Percentiles rank a stretch among this genome's conserved stretches.
Evolutionary conservation across 92 coral and sea anemone genomes (phyloP).

Genomic region (Phenganax subtilis): DNA sequence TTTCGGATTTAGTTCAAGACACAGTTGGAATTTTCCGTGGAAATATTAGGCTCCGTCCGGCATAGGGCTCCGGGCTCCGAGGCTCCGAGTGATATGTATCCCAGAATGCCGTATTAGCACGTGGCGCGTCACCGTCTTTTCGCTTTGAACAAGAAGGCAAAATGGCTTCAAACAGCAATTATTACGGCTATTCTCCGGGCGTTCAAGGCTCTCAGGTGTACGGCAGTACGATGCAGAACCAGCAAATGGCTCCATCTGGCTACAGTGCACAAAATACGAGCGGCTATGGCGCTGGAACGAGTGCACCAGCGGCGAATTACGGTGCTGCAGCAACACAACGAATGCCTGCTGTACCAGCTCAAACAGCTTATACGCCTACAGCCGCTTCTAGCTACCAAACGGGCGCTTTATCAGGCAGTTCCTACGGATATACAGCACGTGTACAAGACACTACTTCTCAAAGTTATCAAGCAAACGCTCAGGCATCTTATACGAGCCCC

Average conservation of each 20-base stretch:
- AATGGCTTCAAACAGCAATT: constrained; percentile 97
- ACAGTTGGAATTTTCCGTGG: not conserved
- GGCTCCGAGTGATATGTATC: constrained; percentile 4
- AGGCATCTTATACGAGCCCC: constrained; percentile 75
- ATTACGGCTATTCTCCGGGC: constrained; percentile 93
- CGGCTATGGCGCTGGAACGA: constrained; percentile 89
- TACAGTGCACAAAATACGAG: constrained; percentile 85
- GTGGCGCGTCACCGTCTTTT: constrained; percentile 20
- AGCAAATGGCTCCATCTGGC: constrained; percentile 83
- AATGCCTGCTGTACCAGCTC: constrained; percentile 54
- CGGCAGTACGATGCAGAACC: constrained; percentile 83
- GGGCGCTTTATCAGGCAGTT: constrained; percentile 68
- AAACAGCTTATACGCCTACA: constrained; percentile 75
- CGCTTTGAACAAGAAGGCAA: constrained; percentile 7
- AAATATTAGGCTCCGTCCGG: not conserved
- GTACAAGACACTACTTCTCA: constrained; percentile 92
- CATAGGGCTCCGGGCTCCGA: too few species aligned
- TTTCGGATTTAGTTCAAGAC: too few species aligned
- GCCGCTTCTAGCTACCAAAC: constrained; percentile 72
- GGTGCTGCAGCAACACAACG: constrained; percentile 76
- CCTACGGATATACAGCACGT: constrained; percentile 97
- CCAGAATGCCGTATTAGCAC: constrained; percentile 38
- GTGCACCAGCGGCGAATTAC: constrained; percentile 84
- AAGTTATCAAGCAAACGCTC: constrained; percentile 70
- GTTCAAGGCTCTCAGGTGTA: constrained; percentile 96